Base-by-base conservation (phyloP, 1,140 invertebrate species). In the Zaprionus inermis region DNA sequence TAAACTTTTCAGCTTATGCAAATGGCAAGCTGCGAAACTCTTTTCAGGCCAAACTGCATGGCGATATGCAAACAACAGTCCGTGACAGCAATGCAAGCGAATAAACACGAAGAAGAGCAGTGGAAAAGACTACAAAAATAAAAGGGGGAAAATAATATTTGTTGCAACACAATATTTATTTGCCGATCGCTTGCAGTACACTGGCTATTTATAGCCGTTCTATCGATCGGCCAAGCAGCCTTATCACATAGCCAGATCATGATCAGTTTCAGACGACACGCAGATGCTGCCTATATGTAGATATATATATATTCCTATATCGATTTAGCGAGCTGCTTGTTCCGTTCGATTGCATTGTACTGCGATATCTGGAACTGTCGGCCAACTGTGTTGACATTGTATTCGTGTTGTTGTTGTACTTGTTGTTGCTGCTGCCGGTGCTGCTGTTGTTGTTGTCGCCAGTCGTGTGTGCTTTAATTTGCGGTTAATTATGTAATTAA, bases 401-500 rank as follows among this genome's bases (percentile, higher is more conserved):
- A 57, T 18, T 64, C 34, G 30, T 59, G 49, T 30, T 56, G 59
- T 20, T 38, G 22, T 32, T 10, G 64, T 9, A 44, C 56, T 24
- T 52, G 30, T 24, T 38, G 36, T 1, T 38, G 76, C 52, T 70
- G 61, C 56, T 59, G 51, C 22, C 69, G 71, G 68, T 54, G 41
- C 7, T 44, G 41, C 6, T 38, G 36, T 46, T 46, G 41, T n/a
- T 20, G 55, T 49, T 54, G 64, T 60, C 56, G 28, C 16, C 46
- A 79, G 54, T 71, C 76, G 77, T 67, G 83, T 86, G 79, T 79
- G 59, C 41, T 41, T 88, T 86, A 77, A 88, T 88, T 88, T 88
- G 83, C 73, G 83, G 83, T 86, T 86, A 88, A 83, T 88, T 86
- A 78, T 88, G 73, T 69, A 86, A 86, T 79, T 83, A 83, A 83